These are phyloP conservation scores for Platalea minor DNA, from an alignment of 2,797 vertebrate genomes.

Conservation along the genomic window DNA sequence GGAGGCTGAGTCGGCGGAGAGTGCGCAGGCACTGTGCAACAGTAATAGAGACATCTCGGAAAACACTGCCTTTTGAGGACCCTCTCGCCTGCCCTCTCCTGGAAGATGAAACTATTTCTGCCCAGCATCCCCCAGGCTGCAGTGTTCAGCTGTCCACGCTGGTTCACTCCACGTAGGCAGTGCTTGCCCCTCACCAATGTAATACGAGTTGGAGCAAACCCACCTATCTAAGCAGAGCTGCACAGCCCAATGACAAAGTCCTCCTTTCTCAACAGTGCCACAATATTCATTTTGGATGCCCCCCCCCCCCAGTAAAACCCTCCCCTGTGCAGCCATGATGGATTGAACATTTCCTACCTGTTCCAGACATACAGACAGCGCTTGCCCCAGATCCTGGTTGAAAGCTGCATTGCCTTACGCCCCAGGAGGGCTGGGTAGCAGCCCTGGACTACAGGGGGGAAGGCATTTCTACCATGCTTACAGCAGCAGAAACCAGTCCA, in stretches of 20 bases:
- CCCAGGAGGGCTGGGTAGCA: not conserved
- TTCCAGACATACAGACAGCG: not conserved
- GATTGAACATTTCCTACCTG: not conserved
- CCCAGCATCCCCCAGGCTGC: not conserved
- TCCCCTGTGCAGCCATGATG: fast-evolving
- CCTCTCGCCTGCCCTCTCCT: not conserved
- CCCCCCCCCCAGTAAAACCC: not conserved
- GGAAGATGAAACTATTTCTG: not conserved
- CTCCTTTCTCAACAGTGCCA: not conserved
- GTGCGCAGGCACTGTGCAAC: fast-evolving
- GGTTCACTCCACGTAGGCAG: not conserved
- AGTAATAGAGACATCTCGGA: not conserved
- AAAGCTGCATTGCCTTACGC: not conserved
- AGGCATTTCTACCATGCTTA: not conserved
- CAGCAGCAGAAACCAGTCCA: not conserved
- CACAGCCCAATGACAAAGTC: not conserved
- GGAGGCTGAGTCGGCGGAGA: not conserved
- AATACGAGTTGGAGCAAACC: not conserved
- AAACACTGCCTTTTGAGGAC: not conserved
- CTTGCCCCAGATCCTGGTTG: not conserved
- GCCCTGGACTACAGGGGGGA: fast-evolving
- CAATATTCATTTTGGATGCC: not conserved
- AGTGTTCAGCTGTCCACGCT: fast-evolving
- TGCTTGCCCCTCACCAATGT: fast-evolving
- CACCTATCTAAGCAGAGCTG: not conserved